Evolutionary conservation across 2,888 invertebrate species (phyloP), one percentile per base, ranked within the genome.

Genomic region (Athrips mouffetella): DNA sequence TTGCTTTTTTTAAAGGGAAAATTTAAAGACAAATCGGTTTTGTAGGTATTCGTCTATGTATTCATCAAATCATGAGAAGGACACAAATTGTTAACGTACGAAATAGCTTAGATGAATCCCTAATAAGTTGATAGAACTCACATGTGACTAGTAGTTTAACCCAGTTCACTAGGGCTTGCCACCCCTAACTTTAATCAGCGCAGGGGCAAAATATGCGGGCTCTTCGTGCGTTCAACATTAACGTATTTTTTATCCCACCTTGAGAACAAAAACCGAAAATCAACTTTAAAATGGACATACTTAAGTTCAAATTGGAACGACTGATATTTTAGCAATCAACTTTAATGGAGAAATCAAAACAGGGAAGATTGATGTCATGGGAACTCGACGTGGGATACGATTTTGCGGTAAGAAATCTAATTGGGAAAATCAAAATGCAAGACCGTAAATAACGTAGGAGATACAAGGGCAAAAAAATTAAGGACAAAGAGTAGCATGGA

Each of bases 341-440:
- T 66, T 65, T 76, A 76, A 78, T 70, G 70, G 68, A 73, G 72
- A 79, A 83, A 84, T 85, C 80, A 82, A 76, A 83, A 82, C 76
- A 73, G 68, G 70, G 71, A 75, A 76, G 76, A 84, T 82, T 80
- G 65, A 82, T 80, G 75, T 68, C 76, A 76, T 83, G 84, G 80
- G 83, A 84, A 82, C 71, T 54, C 60, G 61, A 65, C 73, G 76
- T 76, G 76, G 72, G 75, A 31, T 21, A 3, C n/a, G 35, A 21
- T 30, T 66, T 69, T 70, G 56, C n/a, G n/a, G 37, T 11, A 1
- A 20, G 21, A 37, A 37, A 21, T n/a, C 18, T 7, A 21, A 21
- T 5, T 20, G 18, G 18, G n/a, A n/a, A 37, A 37, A 20, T 11
- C 10, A 37, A 15, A 33, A 18, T 8, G 33, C 6, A 8, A 33